Base-by-base conservation (phyloP, 2,797 vertebrate species). In the Sebastes minor region DNA sequence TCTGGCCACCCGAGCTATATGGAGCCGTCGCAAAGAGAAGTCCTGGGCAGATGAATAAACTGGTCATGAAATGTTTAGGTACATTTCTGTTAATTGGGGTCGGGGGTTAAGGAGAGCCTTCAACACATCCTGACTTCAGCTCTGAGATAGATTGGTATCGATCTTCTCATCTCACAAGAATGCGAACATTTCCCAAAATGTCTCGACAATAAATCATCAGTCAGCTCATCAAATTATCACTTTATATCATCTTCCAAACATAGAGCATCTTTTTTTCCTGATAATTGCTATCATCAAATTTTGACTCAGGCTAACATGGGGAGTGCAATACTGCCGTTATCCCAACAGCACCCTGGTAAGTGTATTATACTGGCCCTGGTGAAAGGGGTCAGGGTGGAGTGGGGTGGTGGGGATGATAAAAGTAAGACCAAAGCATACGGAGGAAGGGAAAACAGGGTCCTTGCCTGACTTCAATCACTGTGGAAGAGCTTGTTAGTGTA, bases 401-500 rank as follows among this genome's bases (percentile, higher is more conserved):
- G 6, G 16, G 42, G 42, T 6, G 3, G 42, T 18, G n/a, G 52
- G 53, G 11, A 9, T 22, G 52, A 68, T 85, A 86, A 91, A 85
- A 75, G 82, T 77, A 32, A 52, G 75, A 63, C 71, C 80, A 86
- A 78, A 84, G 81, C 74, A 85, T 85, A 83, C 33, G 68, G 61
- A 76, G 78, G 79, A 71, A 78, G 88, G 55, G 85, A 82, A 88
- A 89, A 73, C 76, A 63, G 59, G 30, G 62, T 27, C 78, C 42
- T 81, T 25, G 75, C 23, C 57, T 84, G 71, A 86, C 84, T 83
- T 76, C 81, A 85, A 78, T 76, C 74, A 76, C 66, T 38, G 8
- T 14, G 73, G 23, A 76, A 62, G 74, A 74, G 70, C 20, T 83
- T 87, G 74, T 90, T 93, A 82, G 90, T 88, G 81, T 85, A 89